A percentile compares a stretch with the other conserved stretches of the same genome.
phyloP scores from a whole-genome alignment of 2,113 vertebrate species.

The Papio anubis region DNA sequence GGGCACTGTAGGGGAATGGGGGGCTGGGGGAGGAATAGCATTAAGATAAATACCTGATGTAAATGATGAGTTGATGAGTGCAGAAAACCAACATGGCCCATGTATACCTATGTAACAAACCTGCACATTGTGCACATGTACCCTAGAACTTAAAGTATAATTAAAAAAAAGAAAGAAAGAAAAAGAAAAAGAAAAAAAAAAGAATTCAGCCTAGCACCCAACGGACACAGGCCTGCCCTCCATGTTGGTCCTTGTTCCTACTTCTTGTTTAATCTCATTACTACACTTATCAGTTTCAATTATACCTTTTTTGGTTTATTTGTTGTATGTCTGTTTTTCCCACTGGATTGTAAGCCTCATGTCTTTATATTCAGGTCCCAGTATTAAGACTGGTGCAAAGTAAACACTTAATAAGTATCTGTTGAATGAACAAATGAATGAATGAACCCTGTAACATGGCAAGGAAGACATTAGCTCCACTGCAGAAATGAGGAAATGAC shows the following conservation, averaged over 20 bases:
- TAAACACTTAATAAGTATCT: neutral
- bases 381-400: neutral
- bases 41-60: no score
- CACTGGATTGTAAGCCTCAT: neutral
- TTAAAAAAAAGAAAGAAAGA: no score
- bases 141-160: no score
- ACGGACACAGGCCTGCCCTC: neutral
- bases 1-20: rapidly evolving
- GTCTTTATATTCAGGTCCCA: neutral
- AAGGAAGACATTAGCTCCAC: neutral
- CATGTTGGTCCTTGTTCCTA: no score
- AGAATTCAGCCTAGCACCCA: neutral
- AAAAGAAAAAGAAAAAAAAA: no score
- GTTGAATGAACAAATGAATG: neutral
- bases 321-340: neutral
- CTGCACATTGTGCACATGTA: no score
- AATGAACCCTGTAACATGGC: neutral
- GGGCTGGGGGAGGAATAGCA: no score
- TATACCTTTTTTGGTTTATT: neutral
- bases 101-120: no score
- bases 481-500: neutral
- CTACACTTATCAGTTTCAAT: neutral
- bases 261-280: neutral
- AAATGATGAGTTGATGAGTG: no score
- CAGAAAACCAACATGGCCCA: no score